Evolutionary conservation across 2,113 vertebrate species (phyloP).

Genomic region (Phaetusa simplex): DNA sequence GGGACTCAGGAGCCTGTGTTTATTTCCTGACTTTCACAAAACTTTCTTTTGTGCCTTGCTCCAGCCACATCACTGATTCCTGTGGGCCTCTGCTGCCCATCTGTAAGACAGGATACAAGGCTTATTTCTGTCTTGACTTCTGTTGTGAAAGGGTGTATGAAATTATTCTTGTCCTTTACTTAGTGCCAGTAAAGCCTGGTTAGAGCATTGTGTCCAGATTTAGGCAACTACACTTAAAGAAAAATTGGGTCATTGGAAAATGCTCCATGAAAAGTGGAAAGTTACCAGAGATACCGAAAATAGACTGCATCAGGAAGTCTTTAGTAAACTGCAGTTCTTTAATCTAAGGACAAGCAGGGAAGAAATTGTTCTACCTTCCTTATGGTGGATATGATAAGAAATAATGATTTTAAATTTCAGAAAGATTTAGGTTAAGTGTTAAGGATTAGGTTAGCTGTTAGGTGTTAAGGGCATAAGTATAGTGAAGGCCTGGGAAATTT

Average conservation of each 20-base stretch:
- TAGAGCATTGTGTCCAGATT: neutral
- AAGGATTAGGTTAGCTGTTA: neutral
- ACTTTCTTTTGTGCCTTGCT: neutral
- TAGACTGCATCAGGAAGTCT: neutral
- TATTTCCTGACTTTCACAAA: neutral
- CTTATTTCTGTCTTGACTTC: neutral
- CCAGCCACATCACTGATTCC: rapidly evolving
- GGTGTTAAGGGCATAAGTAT: rapidly evolving
- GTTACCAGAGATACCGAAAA: neutral
- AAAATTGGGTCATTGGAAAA: neutral
- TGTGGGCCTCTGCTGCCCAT: neutral
- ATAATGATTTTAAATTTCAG: neutral
- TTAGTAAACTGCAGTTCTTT: neutral
- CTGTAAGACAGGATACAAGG: neutral
- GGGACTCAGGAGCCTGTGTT: neutral
- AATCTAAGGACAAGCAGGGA: neutral
- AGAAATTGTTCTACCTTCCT: neutral
- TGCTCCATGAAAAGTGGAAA: neutral
- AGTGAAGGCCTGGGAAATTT: neutral
- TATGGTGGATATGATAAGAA: neutral
- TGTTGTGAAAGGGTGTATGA: neutral
- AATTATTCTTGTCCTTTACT: neutral
- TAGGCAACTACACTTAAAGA: neutral
- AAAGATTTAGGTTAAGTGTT: neutral
- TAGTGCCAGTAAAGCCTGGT: neutral